Conservation (phyloP, 2,888 invertebrate genomes). For the Crepidodera aurea region DNA sequence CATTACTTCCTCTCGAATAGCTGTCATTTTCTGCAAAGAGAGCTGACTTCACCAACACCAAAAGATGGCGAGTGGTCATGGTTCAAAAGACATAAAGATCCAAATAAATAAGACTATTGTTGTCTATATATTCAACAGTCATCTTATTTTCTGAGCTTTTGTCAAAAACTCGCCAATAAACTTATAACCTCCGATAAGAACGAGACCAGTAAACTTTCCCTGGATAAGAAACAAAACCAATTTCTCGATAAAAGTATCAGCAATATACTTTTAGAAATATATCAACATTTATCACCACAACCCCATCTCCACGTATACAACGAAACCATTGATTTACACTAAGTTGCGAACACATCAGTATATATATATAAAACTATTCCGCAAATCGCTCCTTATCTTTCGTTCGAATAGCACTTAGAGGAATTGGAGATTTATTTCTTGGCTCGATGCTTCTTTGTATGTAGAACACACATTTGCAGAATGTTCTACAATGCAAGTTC, state of each 20-base stretch:
- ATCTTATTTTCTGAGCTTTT: too few relatives aligned
- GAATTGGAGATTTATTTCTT: conserved; percentile 32
- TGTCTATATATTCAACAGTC: too few relatives aligned
- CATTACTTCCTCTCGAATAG: too few relatives aligned
- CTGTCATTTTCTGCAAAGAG: too few relatives aligned
- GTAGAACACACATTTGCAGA: conserved; percentile 25
- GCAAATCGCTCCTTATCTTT: conserved; percentile 32
- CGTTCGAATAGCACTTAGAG: conserved; percentile 32
- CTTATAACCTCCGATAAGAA: too few relatives aligned
- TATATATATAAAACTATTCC: conserved; percentile 35
- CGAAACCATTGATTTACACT: conserved; percentile 33
- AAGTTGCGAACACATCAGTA: conserved; percentile 35
- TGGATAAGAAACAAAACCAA: neutral
- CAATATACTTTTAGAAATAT: conserved; percentile 16
- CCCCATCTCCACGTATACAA: conserved; percentile 13
- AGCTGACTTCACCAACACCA: too few relatives aligned
- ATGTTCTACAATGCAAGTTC: conserved; percentile 15
- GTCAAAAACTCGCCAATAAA: too few relatives aligned
- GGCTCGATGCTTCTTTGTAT: conserved; percentile 28
- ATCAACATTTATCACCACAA: conserved; percentile 31
- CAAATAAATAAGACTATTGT: too few relatives aligned
- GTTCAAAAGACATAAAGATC: too few relatives aligned
- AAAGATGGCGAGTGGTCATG: too few relatives aligned
- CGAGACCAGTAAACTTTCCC: too few relatives aligned
- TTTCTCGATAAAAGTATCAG: conserved; percentile 8